These are phyloP conservation scores for Germaria angustata DNA, from an alignment of 2,888 invertebrate species.

Conservation along the genomic window DNA sequence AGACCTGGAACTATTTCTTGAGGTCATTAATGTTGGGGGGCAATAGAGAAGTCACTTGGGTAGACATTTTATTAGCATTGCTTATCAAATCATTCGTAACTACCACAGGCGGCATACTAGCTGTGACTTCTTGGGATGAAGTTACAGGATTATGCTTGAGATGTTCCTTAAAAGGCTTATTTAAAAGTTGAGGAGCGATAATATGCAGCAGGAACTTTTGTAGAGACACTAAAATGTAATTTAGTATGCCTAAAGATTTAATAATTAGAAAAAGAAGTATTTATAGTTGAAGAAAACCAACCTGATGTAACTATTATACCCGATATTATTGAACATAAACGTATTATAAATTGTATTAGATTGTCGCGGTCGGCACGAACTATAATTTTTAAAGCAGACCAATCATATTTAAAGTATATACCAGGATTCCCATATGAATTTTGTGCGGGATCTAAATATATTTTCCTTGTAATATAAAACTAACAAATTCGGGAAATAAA, in stretches of 20 bases:
- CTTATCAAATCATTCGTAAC: conserved; percentile 73
- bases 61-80: conserved; percentile 75
- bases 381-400: conserved; percentile 92
- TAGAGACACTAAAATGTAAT: conserved; percentile 70
- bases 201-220: conserved; percentile 70
- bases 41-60: conserved; percentile 55
- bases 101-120: neutral
- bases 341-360: conserved; percentile 88
- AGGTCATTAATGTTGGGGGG: conserved; percentile 1
- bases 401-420: conserved; percentile 96
- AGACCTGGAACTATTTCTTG: conserved; percentile 1
- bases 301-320: conserved; percentile 95
- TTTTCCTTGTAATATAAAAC: neutral
- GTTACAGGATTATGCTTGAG: conserved; percentile 12
- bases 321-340: conserved; percentile 94
- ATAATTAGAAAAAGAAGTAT: neutral
- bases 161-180: conserved; percentile 63
- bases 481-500: neutral
- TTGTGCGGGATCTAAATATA: conserved; percentile 81
- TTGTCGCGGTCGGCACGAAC: conserved; percentile 90
- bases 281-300: conserved; percentile 39
- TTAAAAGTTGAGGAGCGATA: conserved; percentile 72
- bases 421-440: conserved; percentile 97
- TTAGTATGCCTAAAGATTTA: conserved; percentile 70
- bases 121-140: neutral